Percentiles rank a stretch among this genome's conserved stretches.
phyloP scores from a whole-genome alignment of 2,797 vertebrate genomes.

The Notamacropus eugenii region DNA sequence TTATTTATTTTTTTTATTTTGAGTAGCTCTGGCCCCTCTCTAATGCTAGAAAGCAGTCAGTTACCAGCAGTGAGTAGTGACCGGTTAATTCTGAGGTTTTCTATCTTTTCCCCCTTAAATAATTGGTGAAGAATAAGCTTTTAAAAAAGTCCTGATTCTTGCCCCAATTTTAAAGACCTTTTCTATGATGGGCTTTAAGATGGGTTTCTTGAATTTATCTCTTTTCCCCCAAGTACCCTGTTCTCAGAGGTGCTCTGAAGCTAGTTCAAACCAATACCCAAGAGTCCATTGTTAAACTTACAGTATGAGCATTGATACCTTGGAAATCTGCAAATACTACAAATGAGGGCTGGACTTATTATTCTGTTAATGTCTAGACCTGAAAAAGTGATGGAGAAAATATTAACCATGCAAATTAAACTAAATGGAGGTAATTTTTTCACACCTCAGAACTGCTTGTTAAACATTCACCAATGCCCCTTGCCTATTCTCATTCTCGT shows the following conservation, averaged over 20 bases:
- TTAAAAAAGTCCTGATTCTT: background rate
- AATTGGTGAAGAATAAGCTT: background rate
- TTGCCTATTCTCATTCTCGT: background rate
- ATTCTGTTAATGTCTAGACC: background rate
- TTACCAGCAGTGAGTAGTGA: slow-evolving; percentile 11
- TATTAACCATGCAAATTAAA: background rate
- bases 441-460: background rate
- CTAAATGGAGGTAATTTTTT: background rate
- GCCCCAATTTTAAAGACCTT: background rate
- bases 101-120: background rate
- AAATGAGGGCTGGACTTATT: background rate
- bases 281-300: background rate
- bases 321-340: background rate
- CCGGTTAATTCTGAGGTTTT: background rate
- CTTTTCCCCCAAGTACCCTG: background rate
- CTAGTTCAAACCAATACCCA: background rate
- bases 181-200: background rate
- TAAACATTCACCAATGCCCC: background rate
- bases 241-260: background rate
- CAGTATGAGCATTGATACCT: background rate
- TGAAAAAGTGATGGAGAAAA: background rate
- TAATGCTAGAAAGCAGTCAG: background rate
- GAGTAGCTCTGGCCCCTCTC: background rate
- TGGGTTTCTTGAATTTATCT: background rate
- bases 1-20: slow-evolving; percentile 52